Base-by-base conservation (phyloP, 2,113 vertebrate genomes). In the Equus quagga region DNA sequence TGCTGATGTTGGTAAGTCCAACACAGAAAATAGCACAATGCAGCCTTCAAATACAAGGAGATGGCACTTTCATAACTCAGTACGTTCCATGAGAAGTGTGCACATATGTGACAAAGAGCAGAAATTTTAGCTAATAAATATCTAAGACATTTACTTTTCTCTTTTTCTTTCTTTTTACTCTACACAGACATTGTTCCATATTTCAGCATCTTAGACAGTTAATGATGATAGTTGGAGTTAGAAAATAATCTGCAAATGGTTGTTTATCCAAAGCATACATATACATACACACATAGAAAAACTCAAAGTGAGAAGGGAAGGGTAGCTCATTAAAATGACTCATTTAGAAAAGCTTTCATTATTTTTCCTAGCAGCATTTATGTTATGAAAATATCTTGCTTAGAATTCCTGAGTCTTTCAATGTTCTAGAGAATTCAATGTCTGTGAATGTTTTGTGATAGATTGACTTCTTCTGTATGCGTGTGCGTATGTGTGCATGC, bases 111-210 rank as follows among this genome's bases (percentile, higher is more conserved):
- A 94, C 26, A 86, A 84, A 96, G 19, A 69, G 33, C 11, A 65
- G 3, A 93, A 73, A 9, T 49, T 94, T 93, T 83, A 84, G 24
- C n/a, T 64, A 64, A 96, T 87, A 96, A 89, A 94, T 81, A 28
- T 92, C 19, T 11, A 56, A 76, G 14, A 6, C 7, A 21, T 67
- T 91, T 33, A 36, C 13, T 60, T 81, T 78, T 83, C 24, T 36
- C 21, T 36, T 58, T 58, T 56, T 6, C 31, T 9, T 28, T 79
- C 73, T 7, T 44, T 44, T 41, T 36, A 36, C 6, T 58, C 7
- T 36, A 58, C 23, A 76, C 5, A 81, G 21, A 49, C 41, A 67
- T 82, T 85, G 65, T 95, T 93, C 41, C 81, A 70, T 21, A 60
- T 44, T 81, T 97, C 19, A 76, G 5, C 26, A 86, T 76, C 14